Evolutionary conservation across 2,797 vertebrate species (phyloP).

Genomic region (Hypotaenidia philippensis): DNA sequence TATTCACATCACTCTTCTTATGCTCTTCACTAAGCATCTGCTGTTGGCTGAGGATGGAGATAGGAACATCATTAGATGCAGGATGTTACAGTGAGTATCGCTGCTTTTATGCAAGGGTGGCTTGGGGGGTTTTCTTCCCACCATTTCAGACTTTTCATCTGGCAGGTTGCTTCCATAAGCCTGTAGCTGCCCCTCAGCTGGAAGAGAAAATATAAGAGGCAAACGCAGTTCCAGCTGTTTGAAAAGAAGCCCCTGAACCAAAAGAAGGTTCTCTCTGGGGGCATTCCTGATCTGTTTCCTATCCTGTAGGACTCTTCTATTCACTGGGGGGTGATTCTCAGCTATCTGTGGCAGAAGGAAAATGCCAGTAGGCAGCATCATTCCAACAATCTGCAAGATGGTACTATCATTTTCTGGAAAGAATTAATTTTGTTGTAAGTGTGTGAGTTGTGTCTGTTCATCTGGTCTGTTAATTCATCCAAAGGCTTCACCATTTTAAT

Average conservation of each 20-base stretch:
- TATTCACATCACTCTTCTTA: not conserved
- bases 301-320: not conserved
- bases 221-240: not conserved
- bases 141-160: not conserved
- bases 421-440: not conserved
- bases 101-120: not conserved
- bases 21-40: not conserved
- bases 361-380: constrained; percentile 10
- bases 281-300: not conserved
- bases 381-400: constrained; percentile 60
- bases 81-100: not conserved
- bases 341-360: constrained; percentile 39
- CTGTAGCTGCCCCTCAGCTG: not conserved
- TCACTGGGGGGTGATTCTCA: not conserved
- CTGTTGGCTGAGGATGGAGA: not conserved
- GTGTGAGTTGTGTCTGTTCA: not conserved
- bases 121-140: not conserved
- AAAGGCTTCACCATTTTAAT: not conserved
- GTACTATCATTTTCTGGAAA: constrained; percentile 42
- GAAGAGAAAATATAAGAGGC: not conserved
- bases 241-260: not conserved
- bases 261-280: not conserved
- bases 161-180: not conserved
- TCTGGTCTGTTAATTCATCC: constrained; percentile 52
- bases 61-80: not conserved